These are phyloP conservation scores for Gymnothorax javanicus DNA, from an alignment of 2,797 vertebrate genomes.

Conservation along the genomic window DNA sequence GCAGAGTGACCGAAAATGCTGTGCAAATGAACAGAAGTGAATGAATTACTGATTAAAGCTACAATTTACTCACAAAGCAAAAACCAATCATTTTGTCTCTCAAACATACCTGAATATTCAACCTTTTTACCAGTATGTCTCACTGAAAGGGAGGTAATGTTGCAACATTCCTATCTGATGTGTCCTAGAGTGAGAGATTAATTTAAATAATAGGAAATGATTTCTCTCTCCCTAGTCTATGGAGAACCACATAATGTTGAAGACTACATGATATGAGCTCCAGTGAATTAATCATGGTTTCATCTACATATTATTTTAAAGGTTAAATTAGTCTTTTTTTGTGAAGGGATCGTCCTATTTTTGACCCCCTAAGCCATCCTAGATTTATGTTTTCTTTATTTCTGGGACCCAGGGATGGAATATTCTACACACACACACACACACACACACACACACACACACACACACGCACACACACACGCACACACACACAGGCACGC, in stretches of 20 bases:
- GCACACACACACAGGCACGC: too few species aligned
- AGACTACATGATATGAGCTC: not conserved
- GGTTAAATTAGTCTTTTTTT: slow-evolving; percentile 15
- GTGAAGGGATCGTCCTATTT: slow-evolving; percentile 4
- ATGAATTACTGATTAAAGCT: too few species aligned
- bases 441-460: too few species aligned
- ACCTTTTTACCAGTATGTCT: not conserved
- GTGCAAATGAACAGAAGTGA: too few species aligned
- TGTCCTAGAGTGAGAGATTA: too few species aligned
- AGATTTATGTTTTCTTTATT: not conserved
- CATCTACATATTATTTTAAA: not conserved
- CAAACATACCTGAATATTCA: not conserved
- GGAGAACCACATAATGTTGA: not conserved
- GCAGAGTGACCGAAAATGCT: too few species aligned
- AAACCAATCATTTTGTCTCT: too few species aligned
- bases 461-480: too few species aligned
- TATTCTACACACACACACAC: not conserved
- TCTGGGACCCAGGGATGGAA: not conserved
- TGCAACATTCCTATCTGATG: too few species aligned
- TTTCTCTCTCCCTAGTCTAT: not conserved
- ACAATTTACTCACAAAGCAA: too few species aligned
- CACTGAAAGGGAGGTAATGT: too few species aligned
- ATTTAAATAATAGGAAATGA: too few species aligned
- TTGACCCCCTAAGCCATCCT: slow-evolving; percentile 19
- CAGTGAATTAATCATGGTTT: not conserved